These are phyloP conservation scores for Lutjanus erythropterus DNA, from an alignment of 2,113 vertebrate species.

Conservation along the genomic window DNA sequence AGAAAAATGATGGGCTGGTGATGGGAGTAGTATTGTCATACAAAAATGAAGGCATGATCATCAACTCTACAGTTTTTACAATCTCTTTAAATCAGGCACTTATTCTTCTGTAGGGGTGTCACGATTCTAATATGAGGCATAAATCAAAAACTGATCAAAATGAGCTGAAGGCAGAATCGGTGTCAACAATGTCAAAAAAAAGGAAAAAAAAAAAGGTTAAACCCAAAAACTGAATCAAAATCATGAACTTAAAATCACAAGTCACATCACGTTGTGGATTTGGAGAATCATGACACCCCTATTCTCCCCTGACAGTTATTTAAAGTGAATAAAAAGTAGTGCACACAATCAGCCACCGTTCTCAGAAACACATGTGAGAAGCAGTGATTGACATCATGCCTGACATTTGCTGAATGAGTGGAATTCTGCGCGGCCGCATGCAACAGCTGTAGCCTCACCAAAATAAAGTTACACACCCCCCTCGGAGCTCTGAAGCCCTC, in stretches of 20 bases:
- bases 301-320: too few relatives aligned
- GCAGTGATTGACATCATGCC: not conserved
- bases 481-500: not conserved
- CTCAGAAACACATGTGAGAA: not conserved
- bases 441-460: slow-evolving; percentile 64
- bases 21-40: not conserved
- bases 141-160: too few relatives aligned
- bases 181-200: too few relatives aligned
- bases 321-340: not conserved
- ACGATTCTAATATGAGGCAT: too few relatives aligned
- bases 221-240: too few relatives aligned
- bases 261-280: too few relatives aligned
- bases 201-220: too few relatives aligned
- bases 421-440: slow-evolving; percentile 25
- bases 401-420: slow-evolving; percentile 49
- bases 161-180: too few relatives aligned
- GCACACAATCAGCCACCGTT: not conserved
- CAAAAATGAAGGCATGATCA: not conserved
- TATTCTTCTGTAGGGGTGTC: too few relatives aligned
- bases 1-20: not conserved
- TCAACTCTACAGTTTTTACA: not conserved
- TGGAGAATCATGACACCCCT: too few relatives aligned
- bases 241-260: too few relatives aligned
- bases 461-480: slow-evolving; percentile 56
- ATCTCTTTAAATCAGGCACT: not conserved